Base-by-base conservation (phyloP, 1,140 invertebrate genomes). In the Pseudomyrmex flavicornis region DNA sequence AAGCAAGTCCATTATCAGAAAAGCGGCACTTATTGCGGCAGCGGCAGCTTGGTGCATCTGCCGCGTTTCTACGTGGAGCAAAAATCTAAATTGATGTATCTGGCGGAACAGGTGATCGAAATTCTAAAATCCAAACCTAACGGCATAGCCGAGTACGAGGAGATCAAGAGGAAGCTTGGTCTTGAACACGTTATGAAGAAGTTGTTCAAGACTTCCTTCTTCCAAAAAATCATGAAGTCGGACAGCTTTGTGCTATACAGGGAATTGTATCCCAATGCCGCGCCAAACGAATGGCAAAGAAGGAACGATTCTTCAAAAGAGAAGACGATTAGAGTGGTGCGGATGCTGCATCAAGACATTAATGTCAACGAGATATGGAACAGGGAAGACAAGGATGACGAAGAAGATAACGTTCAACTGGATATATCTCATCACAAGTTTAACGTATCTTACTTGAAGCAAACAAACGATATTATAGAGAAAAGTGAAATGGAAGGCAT, bases 1-100 rank as follows among this genome's bases (percentile, higher is more conserved):
- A 97, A 97, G 90, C 96, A 97, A 90, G 92, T 95, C 77, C 93
- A 93, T 84, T 93, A 94, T 86, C 92, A 94, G 83, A 94, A 93
- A 83, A 91, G 88, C 56, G 82, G 82, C 17, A 91, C 92, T 8
- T 89, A 92, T 83, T 93, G 94, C 59, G 93, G 91, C 54, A 93
- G 91, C 73, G 95, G 95, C 13, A 95, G 93, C 79, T 90, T 96
- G 10, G 83, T 97, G 44, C 96, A 97, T 90, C 92, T 97, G 35
- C 91, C 95, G 7, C 92, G 95, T 79, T 97, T 97, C 91, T 96
- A 94, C 89, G 93, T 93, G 2, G 95, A 95, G 82, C 93, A 95
- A 13, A 95, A 95, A 91, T 94, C 95, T 15, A 96, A 95, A 85
- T 91, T 95, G 56, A 91, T 95, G 26, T 91, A 95, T 7, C 90